Evolutionary conservation across 2,113 vertebrate species (phyloP).

Genomic region (Ariopsis seemanni): DNA sequence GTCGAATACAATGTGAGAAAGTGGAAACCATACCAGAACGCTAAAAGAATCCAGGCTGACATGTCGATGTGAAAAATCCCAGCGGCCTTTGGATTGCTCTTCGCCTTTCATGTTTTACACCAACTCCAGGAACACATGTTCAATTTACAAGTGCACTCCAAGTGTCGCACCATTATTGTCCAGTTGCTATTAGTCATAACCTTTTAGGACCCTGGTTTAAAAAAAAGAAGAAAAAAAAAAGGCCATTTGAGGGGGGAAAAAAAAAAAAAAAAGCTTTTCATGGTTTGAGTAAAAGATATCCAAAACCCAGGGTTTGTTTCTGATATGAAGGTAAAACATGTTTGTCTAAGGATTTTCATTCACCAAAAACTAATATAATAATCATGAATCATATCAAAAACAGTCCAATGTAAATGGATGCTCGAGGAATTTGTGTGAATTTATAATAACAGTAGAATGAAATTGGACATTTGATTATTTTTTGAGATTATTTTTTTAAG

Average conservation of each 20-base stretch:
- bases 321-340: background rate
- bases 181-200: slow-evolving; percentile 56
- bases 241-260: background rate
- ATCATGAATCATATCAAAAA: background rate
- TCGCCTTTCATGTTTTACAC: slow-evolving; percentile 72
- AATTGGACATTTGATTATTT: background rate
- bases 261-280: background rate
- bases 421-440: background rate
- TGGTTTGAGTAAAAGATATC: background rate
- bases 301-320: background rate
- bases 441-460: slow-evolving; percentile 4
- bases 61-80: slow-evolving; percentile 63
- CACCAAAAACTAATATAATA: background rate
- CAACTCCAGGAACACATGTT: slow-evolving; percentile 67
- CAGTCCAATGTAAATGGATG: background rate
- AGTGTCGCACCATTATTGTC: slow-evolving; percentile 65
- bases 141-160: slow-evolving; percentile 67
- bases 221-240: slow-evolving; percentile 18
- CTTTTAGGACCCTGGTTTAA: slow-evolving; percentile 41
- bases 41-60: slow-evolving; percentile 41
- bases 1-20: slow-evolving; percentile 32
- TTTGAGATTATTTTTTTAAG: background rate
- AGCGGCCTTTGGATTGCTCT: slow-evolving; percentile 49
- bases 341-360: background rate
- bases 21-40: slow-evolving; percentile 23